Conservation (phyloP, 1,140 invertebrate species). For the Nasonia giraulti region DNA sequence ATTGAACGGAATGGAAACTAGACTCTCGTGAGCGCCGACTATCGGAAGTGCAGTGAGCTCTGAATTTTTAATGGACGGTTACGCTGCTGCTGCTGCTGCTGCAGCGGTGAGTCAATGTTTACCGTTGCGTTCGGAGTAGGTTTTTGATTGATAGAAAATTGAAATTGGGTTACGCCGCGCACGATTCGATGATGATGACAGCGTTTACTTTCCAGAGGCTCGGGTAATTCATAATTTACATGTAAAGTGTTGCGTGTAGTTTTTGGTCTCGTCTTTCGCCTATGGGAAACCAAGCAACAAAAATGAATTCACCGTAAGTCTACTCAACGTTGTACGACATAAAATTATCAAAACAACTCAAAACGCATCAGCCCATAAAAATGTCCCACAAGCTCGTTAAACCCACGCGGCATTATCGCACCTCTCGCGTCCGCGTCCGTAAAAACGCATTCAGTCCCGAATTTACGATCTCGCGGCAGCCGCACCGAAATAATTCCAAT, state of each 20-base stretch:
- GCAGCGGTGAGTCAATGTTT: not conserved
- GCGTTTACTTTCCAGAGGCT: not conserved
- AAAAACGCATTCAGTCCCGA: not conserved
- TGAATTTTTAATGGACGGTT: conserved; percentile 22
- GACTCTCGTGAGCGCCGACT: not conserved
- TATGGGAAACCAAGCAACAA: not conserved
- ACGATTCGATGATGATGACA: too few species aligned
- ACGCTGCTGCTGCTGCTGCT: not conserved
- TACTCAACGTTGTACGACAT: too few species aligned
- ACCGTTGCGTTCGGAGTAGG: not conserved
- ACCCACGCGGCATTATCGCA: not conserved
- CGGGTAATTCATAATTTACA: not conserved
- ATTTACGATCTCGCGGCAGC: not conserved
- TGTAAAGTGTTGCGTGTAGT: not conserved
- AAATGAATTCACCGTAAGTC: too few species aligned
- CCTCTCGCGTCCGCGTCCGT: not conserved
- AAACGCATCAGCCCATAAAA: too few species aligned
- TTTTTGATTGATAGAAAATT: conserved; percentile 2
- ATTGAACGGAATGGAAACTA: conserved; percentile 2
- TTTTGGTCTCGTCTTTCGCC: not conserved
- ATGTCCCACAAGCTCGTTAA: too few species aligned
- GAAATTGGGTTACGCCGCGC: not conserved
- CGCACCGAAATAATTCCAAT: not conserved
- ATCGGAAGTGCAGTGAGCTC: not conserved
- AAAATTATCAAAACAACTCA: too few species aligned